phyloP scores from a whole-genome alignment of 1,140 invertebrate species.

The Oreohelix idahoensis region DNA sequence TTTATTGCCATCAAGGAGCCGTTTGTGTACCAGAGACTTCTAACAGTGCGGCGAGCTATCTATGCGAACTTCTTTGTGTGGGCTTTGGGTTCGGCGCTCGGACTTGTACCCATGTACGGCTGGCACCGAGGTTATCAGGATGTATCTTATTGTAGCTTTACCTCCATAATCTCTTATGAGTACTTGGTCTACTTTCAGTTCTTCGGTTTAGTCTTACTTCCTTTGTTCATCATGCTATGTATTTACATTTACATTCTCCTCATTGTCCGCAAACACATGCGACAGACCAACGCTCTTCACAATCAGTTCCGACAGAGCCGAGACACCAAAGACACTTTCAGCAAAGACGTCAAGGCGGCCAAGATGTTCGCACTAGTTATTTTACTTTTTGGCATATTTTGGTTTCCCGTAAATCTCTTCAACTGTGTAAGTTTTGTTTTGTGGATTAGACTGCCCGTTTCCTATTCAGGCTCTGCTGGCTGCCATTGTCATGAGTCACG shows the following conservation, averaged over 20 bases:
- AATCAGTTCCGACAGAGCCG: slow-evolving; percentile 14
- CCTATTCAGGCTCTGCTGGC: slow-evolving; percentile 67
- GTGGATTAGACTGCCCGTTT: slow-evolving; percentile 27
- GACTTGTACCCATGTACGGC: slow-evolving; percentile 67
- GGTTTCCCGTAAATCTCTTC: slow-evolving; percentile 68
- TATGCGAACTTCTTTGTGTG: slow-evolving; percentile 56
- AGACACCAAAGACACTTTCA: slow-evolving; percentile 31
- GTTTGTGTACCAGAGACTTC: slow-evolving; percentile 60
- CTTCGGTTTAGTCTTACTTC: slow-evolving; percentile 65
- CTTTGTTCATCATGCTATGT: slow-evolving; percentile 65
- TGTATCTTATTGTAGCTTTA: slow-evolving; percentile 59
- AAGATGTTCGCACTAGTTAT: slow-evolving; percentile 67
- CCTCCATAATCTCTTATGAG: slow-evolving; percentile 63
- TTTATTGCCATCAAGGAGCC: slow-evolving; percentile 68
- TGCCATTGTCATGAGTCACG: slow-evolving; percentile 80
- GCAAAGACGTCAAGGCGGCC: slow-evolving; percentile 66
- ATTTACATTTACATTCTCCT: slow-evolving; percentile 69
- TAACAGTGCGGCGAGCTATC: slow-evolving; percentile 56
- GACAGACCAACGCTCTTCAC: slow-evolving; percentile 33
- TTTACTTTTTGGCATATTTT: slow-evolving; percentile 66
- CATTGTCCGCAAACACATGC: slow-evolving; percentile 60
- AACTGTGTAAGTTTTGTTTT: slow-evolving; percentile 62
- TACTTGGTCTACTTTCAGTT: slow-evolving; percentile 72
- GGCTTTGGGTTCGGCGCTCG: slow-evolving; percentile 61
- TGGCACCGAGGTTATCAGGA: slow-evolving; percentile 61